Evolutionary conservation across 2,888 invertebrate species (phyloP).

Genomic region (Bugula neritina): DNA sequence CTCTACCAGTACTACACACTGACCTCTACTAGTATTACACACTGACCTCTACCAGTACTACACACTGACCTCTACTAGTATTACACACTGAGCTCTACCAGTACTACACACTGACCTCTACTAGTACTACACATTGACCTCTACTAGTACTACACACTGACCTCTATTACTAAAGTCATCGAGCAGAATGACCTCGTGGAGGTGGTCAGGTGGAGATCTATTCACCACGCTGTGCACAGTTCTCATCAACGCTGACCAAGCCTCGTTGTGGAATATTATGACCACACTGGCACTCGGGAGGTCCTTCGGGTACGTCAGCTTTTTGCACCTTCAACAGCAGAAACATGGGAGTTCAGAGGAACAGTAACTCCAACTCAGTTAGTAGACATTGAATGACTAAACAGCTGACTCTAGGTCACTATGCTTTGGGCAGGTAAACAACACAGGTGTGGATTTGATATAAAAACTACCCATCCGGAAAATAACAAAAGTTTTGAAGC

Average conservation of each 20-base stretch:
- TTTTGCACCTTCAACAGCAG: slow-evolving; percentile 59
- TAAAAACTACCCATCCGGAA: no score
- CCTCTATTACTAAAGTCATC: slow-evolving; percentile 82
- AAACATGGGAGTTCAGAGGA: background rate
- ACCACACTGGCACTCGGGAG: slow-evolving; percentile 68
- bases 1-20: no score
- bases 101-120: slow-evolving; percentile 57
- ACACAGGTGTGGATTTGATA: no score
- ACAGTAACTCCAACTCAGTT: no score
- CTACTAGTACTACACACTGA: slow-evolving; percentile 63
- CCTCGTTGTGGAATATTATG: slow-evolving; percentile 82
- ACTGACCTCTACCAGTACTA: slow-evolving; percentile 65
- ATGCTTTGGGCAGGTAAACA: no score
- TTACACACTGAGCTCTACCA: no score
- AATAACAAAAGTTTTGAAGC: no score
- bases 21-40: slow-evolving; percentile 65
- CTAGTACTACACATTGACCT: slow-evolving; percentile 63
- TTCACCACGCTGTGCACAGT: slow-evolving; percentile 86
- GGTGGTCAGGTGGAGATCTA: slow-evolving; percentile 63
- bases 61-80: slow-evolving; percentile 64
- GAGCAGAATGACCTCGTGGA: slow-evolving; percentile 88
- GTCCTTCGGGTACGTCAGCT: slow-evolving; percentile 61
- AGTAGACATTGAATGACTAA: no score
- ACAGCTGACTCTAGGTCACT: no score
- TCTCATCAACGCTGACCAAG: slow-evolving; percentile 74